Evolutionary conservation across 2,888 invertebrate genomes (phyloP), one percentile per base, ranked within the genome.

Genomic region (Spicauda simplicius): DNA sequence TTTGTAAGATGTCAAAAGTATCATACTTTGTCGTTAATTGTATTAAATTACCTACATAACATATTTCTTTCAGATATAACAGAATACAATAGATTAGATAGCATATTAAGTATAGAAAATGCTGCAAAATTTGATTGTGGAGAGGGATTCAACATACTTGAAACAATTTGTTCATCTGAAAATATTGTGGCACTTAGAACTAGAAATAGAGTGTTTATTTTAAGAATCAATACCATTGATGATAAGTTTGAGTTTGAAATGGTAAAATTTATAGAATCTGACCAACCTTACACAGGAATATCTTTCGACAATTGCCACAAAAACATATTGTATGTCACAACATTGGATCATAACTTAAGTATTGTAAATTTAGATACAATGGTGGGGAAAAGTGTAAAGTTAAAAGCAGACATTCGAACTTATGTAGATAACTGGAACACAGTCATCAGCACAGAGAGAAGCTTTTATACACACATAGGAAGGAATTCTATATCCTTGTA

Each of bases 281-380:
- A 83, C 58, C 69, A 87, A 37, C 85, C 90, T 0, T 90, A 86
- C 68, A 92, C 91, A 0, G 80, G 91, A 52, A 84, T 93, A 71
- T 81, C 84, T 8, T 90, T 92, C 77, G 93, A 93, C 71, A 81
- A 80, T 55, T 79, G 80, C 70, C 89, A 90, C 70, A 87, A 83
- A 68, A 87, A 88, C 69, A 89, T 93, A 54, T 74, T 91, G 48
- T 91, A 90, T 75, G 78, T 85, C 2, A 88, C 85, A 30, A 82
- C 81, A 55, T 72, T 89, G 56, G 86, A 89, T 65, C 80, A 78
- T 55, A 84, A 80, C 60, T 71, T 91, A 37, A 85, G 79, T 19
- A 89, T 93, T 65, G 81, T 92, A 0, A 93, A 92, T 72, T 71
- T 91, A 68, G 90, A 90, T 25, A 82, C 89, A 72, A 77, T 92